These are phyloP conservation scores for Lacerta bilineata DNA, from an alignment of 2,797 vertebrate species.

Conservation along the genomic window DNA sequence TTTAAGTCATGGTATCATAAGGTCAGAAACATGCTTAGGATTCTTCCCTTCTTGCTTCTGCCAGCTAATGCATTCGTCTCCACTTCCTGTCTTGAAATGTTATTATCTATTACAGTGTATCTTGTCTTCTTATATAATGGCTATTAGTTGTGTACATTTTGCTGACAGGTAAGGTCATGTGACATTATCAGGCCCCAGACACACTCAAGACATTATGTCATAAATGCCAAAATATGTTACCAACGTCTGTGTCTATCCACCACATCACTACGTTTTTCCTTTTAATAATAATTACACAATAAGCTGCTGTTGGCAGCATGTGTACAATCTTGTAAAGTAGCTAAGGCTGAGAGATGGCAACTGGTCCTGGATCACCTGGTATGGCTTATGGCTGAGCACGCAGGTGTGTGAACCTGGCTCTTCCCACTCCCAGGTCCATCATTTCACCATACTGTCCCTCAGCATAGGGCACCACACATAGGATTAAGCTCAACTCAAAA, in stretches of 20 bases:
- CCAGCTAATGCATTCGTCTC: slow-evolving; percentile 8
- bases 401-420: neutral
- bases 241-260: neutral
- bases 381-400: neutral
- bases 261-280: neutral
- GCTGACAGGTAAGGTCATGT: slow-evolving; percentile 27
- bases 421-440: neutral
- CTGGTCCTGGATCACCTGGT: neutral
- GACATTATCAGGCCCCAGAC: slow-evolving; percentile 1
- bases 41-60: slow-evolving; percentile 54
- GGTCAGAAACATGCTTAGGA: slow-evolving; percentile 59
- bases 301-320: no score
- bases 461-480: neutral
- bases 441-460: neutral
- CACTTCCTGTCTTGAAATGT: slow-evolving; percentile 61
- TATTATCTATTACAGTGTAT: neutral
- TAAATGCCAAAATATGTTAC: neutral
- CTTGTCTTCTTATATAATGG: slow-evolving; percentile 44
- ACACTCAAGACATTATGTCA: neutral
- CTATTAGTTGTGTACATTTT: slow-evolving; percentile 2
- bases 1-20: slow-evolving; percentile 60
- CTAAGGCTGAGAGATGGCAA: neutral
- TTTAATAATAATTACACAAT: neutral
- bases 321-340: neutral
- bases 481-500: neutral